phyloP scores from a whole-genome alignment of 92 coral and sea anemone genomes.

The Virgularia gustaviana region DNA sequence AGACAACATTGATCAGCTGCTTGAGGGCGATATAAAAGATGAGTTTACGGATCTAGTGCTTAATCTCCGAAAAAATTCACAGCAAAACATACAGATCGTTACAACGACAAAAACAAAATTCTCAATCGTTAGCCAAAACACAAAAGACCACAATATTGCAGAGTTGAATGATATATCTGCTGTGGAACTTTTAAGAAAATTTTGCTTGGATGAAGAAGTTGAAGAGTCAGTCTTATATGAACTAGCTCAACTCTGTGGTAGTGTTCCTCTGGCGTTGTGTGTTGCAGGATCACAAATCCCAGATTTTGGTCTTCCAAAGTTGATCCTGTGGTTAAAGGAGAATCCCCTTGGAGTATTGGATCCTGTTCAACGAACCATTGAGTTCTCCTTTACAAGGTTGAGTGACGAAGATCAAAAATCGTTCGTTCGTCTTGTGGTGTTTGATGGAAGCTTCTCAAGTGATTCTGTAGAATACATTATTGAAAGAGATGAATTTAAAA shows the following conservation, averaged over 20 bases:
- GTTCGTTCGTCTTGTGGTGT: constrained; percentile 36
- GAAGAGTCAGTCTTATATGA: background rate
- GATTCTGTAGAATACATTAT: constrained; percentile 32
- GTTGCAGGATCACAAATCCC: constrained; percentile 44
- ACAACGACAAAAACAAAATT: background rate
- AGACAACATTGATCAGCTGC: constrained; percentile 3
- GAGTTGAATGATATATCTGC: background rate
- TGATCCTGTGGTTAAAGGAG: constrained; percentile 16
- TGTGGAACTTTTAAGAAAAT: constrained; percentile 2
- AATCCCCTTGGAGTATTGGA: constrained; percentile 39
- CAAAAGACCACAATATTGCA: background rate
- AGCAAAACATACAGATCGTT: background rate
- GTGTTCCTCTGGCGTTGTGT: constrained; percentile 56
- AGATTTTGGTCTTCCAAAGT: constrained; percentile 27
- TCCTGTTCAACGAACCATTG: constrained; percentile 34
- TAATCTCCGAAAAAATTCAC: constrained; percentile 10
- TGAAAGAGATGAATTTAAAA: background rate
- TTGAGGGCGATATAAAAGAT: background rate
- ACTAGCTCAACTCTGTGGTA: constrained; percentile 46
- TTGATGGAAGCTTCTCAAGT: constrained; percentile 41
- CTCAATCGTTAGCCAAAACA: background rate
- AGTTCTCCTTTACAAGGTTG: constrained; percentile 40
- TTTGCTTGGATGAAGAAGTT: constrained; percentile 6
- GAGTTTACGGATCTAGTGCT: background rate
- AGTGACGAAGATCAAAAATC: background rate